phyloP scores from a whole-genome alignment of 2,797 vertebrate species.

The Pygocentrus nattereri region DNA sequence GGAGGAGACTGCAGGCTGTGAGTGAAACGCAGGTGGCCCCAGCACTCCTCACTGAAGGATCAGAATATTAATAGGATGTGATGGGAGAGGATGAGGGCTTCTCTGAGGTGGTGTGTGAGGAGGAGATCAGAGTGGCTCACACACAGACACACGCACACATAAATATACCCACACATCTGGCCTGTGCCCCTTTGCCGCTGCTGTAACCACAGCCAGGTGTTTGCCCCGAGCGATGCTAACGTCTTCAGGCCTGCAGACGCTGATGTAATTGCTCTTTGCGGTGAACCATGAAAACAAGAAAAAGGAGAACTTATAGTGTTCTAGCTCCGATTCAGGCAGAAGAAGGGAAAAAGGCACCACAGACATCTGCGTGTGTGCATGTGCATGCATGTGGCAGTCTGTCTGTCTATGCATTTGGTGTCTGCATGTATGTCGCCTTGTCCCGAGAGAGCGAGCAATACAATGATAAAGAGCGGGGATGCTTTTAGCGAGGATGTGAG shows the following conservation, averaged over 20 bases:
- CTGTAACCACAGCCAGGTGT: slow-evolving; percentile 76
- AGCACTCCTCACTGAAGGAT: slow-evolving; percentile 74
- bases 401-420: slow-evolving; percentile 20
- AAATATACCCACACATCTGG: slow-evolving; percentile 55
- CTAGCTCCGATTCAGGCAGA: slow-evolving; percentile 31
- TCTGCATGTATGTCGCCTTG: slow-evolving; percentile 56
- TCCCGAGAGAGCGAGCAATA: slow-evolving; percentile 63
- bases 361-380: slow-evolving; percentile 47
- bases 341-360: slow-evolving; percentile 24
- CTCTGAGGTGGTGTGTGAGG: slow-evolving; percentile 40
- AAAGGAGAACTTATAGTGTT: slow-evolving; percentile 49
- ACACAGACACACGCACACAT: slow-evolving; percentile 21
- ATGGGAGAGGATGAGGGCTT: slow-evolving; percentile 75
- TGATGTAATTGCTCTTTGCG: slow-evolving; percentile 79
- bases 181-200: slow-evolving; percentile 56
- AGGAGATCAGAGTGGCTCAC: slow-evolving; percentile 19
- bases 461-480: slow-evolving; percentile 42
- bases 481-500: slow-evolving; percentile 69
- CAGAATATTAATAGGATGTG: slow-evolving; percentile 78
- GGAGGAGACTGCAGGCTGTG: slow-evolving; percentile 4
- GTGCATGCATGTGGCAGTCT: slow-evolving; percentile 34
- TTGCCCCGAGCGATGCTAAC: slow-evolving; percentile 71
- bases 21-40: slow-evolving; percentile 31
- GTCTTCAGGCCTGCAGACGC: slow-evolving; percentile 73
- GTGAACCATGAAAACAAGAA: slow-evolving; percentile 76